A percentile compares a stretch with the other conserved stretches of the same genome.
Conservation (phyloP, 2,888 invertebrate genomes). For the Alviniconcha strummeri region DNA sequence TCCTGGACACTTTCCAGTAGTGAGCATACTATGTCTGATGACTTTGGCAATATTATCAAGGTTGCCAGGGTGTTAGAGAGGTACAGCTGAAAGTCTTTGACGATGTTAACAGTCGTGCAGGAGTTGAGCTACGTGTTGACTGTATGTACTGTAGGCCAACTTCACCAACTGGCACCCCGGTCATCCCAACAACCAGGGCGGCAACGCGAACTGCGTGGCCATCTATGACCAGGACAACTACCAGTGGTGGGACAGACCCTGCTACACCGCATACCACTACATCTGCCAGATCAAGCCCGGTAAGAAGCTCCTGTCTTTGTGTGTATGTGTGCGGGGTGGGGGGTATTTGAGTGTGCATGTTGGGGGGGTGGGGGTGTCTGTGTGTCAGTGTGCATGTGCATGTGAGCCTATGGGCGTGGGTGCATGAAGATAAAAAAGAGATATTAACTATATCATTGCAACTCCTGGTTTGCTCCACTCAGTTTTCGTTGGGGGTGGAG, state of each 20-base stretch:
- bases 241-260: constrained; percentile 51
- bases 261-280: constrained; percentile 42
- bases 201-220: constrained; percentile 53
- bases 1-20: too few relatives aligned
- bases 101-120: too few relatives aligned
- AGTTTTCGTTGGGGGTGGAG: neutral
- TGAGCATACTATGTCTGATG: too few relatives aligned
- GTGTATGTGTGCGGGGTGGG: neutral
- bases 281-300: constrained; percentile 54
- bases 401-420: neutral
- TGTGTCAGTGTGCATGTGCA: neutral
- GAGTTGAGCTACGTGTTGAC: neutral
- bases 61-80: too few relatives aligned
- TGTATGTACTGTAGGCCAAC: constrained; percentile 27
- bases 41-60: too few relatives aligned
- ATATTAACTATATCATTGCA: too few relatives aligned
- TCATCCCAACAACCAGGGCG: constrained; percentile 45
- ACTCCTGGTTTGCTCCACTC: too few relatives aligned
- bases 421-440: neutral
- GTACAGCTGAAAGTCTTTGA: too few relatives aligned
- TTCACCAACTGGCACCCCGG: constrained; percentile 47
- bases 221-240: constrained; percentile 27
- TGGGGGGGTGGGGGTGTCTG: neutral
- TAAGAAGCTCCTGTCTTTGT: constrained; percentile 21
- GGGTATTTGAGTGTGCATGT: neutral